Base-by-base conservation (phyloP, 2,797 vertebrate genomes). In the Lepidocolaptes lacrymiger region DNA sequence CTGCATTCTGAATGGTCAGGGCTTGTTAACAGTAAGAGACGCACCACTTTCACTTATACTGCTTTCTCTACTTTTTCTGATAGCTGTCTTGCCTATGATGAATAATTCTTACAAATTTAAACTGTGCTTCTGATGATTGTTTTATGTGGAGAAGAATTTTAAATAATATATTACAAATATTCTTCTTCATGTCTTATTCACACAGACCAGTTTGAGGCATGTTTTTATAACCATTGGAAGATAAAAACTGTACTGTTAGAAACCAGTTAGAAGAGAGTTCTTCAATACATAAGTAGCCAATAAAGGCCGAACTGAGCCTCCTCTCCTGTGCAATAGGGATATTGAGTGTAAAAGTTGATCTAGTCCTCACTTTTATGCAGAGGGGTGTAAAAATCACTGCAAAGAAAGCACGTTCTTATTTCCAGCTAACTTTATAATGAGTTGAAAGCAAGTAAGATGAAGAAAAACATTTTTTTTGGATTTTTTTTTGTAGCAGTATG, bases 1-100 rank as follows among this genome's bases (percentile, higher is more conserved):
- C 27, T 80, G 21, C 26, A 20, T 80, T 89, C 55, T 81, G 14
- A 58, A 34, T 89, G 72, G 66, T 84, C n/a, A 78, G n/a, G 27
- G 43, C 72, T 91, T 76, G 16, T 89, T 81, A 75, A 23, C 7
- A 18, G 9, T 16, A n/a, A 34, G 43, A 68, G 22, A 30, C 67
- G 14, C 12, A 81, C 15, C 7, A 20, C 23, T 91, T 68, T 58
- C 66, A n/a, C 39, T 68, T 81, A 20, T 48, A 69, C 27, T 61
- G 6, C 13, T 79, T 90, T 54, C 36, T 74, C 21, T 34, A 3
- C 22, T 63, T 68, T 17, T 54, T 74, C 36, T 59, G 27, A 19
- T 41, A 58, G 18, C 32, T 75, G 17, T 67, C 24, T 54, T 43
- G 30, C 36, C 14, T 76, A 32, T 59, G 41, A n/a, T 37, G 34